Base-by-base conservation (phyloP, 2,888 invertebrate species). In the Adelphocoris suturalis region DNA sequence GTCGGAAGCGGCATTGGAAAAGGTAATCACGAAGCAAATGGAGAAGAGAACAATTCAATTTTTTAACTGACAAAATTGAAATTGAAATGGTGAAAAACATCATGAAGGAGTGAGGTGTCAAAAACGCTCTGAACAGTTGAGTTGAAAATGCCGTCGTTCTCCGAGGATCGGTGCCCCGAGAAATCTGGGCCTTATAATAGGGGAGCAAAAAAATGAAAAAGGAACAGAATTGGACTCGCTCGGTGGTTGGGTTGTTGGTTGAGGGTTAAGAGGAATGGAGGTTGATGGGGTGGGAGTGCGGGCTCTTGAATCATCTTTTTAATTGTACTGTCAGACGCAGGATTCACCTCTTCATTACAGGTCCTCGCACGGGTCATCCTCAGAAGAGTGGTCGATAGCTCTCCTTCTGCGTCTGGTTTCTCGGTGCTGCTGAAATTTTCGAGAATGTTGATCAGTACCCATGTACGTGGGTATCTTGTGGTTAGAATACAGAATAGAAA, bases 301-400 rank as follows among this genome's bases (percentile, higher is more conserved):
- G 28, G 55, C 75, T 86, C 86, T 86, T 86, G 86, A 86, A 68
- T 86, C 86, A 86, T 86, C 86, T 86, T 86, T 86, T 86, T 86
- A 86, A 86, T 86, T 86, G 86, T 86, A 75, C 86, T 86, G 86
- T 86, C 86, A 86, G 86, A 14, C 68, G 75, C 86, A 86, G 86
- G 48, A 75, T 23, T 47, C 82, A 48, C 68, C 86, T 55, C 86
- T 86, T 86, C 86, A 86, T 86, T 47, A 86, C 61, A 57, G 61
- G 61, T 85, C 75, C 55, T 68, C 61, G 86, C 75, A 47, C 48
- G 37, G 86, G 86, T 86, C 86, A 75, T 75, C 75, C 27, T 68
- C 48, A 46, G 46, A n/a, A 19, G 46, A n/a, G 19, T 82, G 46
- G 47, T 82, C 82, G 82, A 52, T 82, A 52, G n/a, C n/a, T 46